Evolutionary conservation across 2,113 vertebrate species (phyloP).

Genomic region (Tympanuchus pallidicinctus): DNA sequence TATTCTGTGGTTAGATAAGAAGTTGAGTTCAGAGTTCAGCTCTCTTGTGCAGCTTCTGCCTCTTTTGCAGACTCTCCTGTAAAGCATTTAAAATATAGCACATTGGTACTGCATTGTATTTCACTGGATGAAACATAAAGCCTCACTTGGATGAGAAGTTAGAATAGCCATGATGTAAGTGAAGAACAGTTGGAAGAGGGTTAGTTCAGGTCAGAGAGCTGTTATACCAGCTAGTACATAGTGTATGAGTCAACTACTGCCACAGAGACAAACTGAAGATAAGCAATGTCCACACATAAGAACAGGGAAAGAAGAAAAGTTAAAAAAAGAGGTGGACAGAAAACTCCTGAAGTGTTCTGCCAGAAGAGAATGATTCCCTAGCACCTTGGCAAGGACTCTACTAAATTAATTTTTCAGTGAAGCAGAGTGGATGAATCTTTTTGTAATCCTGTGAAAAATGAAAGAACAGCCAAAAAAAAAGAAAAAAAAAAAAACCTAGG

Average conservation of each 20-base stretch:
- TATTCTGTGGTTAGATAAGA: not conserved
- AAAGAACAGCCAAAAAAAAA: not conserved
- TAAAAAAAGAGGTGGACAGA: not conserved
- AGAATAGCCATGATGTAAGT: not conserved
- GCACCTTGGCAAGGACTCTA: not conserved
- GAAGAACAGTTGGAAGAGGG: not conserved
- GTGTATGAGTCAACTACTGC: not conserved
- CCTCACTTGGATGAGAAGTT: not conserved
- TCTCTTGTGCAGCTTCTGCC: not conserved
- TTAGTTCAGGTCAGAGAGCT: constrained; percentile 9
- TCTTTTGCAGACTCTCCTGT: not conserved
- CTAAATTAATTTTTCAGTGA: not conserved
- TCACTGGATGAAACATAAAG: not conserved
- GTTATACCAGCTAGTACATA: not conserved
- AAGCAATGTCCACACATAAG: not conserved
- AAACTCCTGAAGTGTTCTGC: not conserved
- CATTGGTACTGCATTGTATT: not conserved
- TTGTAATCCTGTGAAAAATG: not conserved
- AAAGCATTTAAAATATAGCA: not conserved
- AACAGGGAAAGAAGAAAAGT: not conserved
- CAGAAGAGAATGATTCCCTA: not conserved
- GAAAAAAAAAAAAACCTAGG: rapidly evolving
- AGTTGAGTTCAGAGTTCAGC: not conserved
- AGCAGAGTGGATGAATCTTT: not conserved
- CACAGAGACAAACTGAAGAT: not conserved